Evolutionary conservation across 2,113 vertebrate species (phyloP).

Genomic region (Cochlearius cochlearius): DNA sequence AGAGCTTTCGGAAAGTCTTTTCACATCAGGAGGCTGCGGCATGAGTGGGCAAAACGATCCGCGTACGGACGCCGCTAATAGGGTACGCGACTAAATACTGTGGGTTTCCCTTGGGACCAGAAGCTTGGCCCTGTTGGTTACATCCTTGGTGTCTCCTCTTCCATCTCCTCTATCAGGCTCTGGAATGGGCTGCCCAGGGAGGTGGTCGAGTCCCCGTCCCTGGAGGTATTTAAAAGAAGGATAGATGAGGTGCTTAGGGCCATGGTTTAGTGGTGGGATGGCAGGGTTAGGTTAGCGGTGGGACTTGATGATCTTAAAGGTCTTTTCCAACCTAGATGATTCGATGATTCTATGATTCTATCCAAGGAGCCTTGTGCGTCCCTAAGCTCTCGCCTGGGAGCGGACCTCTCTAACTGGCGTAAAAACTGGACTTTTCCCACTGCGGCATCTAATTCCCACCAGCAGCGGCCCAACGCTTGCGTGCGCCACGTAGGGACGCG

Average conservation of each 20-base stretch:
- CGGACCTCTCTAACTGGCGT: background rate
- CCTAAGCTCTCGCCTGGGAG: background rate
- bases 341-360: too few species aligned
- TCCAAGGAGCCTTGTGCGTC: background rate
- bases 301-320: too few species aligned
- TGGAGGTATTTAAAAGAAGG: too few species aligned
- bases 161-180: background rate
- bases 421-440: background rate
- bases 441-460: background rate
- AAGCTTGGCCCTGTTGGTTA: background rate
- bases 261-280: too few species aligned
- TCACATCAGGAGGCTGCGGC: background rate
- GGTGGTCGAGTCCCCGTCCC: too few species aligned
- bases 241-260: too few species aligned
- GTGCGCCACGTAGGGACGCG: background rate
- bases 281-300: too few species aligned
- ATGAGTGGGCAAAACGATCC: background rate
- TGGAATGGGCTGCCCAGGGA: too few species aligned
- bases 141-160: background rate
- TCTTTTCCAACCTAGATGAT: too few species aligned
- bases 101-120: background rate
- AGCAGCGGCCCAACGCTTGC: background rate
- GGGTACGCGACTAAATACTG: accelerated
- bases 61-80: too few species aligned
- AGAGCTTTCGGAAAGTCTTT: background rate